phyloP scores from a whole-genome alignment of 1,140 invertebrate genomes.

The Tetragonula clypearis region DNA sequence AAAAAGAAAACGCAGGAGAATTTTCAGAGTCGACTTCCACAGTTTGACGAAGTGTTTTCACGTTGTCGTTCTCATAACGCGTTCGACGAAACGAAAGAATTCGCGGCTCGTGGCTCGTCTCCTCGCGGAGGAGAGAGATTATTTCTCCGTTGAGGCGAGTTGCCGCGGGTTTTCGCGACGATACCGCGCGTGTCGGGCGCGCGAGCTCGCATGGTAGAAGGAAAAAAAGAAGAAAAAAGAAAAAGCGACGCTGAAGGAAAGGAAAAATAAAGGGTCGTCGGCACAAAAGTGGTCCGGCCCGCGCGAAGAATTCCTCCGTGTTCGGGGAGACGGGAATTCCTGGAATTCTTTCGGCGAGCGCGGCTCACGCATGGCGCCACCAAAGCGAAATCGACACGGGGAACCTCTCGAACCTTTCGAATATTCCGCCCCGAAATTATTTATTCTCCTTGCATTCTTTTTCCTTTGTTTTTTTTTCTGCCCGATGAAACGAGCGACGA shows the following conservation, averaged over 20 bases:
- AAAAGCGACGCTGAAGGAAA: background rate
- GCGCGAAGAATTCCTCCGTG: slow-evolving; percentile 40
- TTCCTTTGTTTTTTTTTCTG: too few relatives aligned
- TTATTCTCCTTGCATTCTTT: background rate
- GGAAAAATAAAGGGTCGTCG: slow-evolving; percentile 33
- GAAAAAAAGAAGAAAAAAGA: background rate
- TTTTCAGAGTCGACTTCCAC: background rate
- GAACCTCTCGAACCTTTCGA: background rate
- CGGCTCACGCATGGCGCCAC: slow-evolving; percentile 12
- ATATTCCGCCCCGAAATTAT: slow-evolving; percentile 11
- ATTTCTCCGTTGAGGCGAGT: background rate
- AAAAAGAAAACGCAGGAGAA: too few relatives aligned
- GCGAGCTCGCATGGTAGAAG: too few relatives aligned
- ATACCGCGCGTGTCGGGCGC: slow-evolving; percentile 18
- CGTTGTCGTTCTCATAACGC: background rate
- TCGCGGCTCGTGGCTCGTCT: background rate
- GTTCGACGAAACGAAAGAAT: slow-evolving; percentile 2
- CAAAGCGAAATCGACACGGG: slow-evolving; percentile 8
- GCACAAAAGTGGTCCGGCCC: slow-evolving; percentile 27
- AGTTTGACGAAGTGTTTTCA: background rate
- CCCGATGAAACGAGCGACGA: background rate
- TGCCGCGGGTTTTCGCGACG: slow-evolving; percentile 2
- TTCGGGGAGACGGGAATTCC: slow-evolving; percentile 39
- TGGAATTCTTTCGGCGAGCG: slow-evolving; percentile 30
- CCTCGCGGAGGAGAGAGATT: background rate